Evolutionary conservation across 35 echinoderm and acorn worm genomes (phyloP), one percentile per base, ranked within the genome.

Genomic region (Apostichopus californicus): DNA sequence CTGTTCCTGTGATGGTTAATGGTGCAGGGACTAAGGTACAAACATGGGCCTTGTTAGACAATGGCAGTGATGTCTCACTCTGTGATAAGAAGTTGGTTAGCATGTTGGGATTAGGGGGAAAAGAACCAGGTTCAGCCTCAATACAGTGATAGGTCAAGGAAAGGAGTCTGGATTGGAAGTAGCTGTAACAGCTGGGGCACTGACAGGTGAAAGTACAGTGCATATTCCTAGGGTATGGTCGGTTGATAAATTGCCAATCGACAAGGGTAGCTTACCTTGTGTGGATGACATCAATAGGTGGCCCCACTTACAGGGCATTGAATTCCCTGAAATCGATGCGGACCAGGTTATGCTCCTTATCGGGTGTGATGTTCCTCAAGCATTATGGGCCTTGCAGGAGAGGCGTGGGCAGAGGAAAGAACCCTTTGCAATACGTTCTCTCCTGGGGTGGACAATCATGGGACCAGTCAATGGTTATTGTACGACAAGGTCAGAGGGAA

Each of bases 11-110:
- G 0, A 78, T 28, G 77, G 77, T 78, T 78, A 78, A 78, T 78
- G 77, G 77, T n/a, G 20, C 77, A 78, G 77, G 77, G 77, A 78
- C 77, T 7, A 78, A 78, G 77, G 77, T 78, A 78, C 77, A 90
- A 77, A 92, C 94, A 4, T 90, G 73, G 91, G 91, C 94, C 1
- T 83, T 95, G 24, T 92, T 95, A 28, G 94, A 93, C 57, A 54
- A 93, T 80, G 94, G 91, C 13, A 92, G 90, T 65, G 81, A 95
- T 55, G 64, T 86, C 21, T 90, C 87, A 79, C 60, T 94, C 8
- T 94, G 93, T 64, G 85, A 89, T 55, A 15, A 68, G 53, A 77
- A 83, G 12, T 83, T 93, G 13, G 77, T 92, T 17, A 57, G 87
- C 10, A 56, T 87, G 20, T 77, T 93, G n/a, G 78, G 87, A 23